Conservation (phyloP, 2,888 invertebrate species). For the Slavum lentiscoides region DNA sequence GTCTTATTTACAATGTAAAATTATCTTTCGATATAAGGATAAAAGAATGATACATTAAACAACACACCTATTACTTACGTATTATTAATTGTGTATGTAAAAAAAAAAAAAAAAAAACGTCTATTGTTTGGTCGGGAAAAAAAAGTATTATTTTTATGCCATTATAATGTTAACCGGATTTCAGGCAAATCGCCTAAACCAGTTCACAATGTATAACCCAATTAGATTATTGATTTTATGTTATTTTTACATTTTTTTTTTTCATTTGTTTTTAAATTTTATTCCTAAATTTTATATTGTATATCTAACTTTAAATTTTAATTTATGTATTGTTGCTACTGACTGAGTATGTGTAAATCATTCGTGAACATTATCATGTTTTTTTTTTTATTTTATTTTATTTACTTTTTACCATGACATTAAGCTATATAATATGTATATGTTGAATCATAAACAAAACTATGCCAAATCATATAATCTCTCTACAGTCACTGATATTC, state of each 20-base stretch:
- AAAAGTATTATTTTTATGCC: slow-evolving; percentile 48
- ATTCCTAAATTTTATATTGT: slow-evolving; percentile 53
- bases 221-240: slow-evolving; percentile 44
- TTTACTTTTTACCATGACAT: slow-evolving; percentile 52
- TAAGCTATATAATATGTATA: slow-evolving; percentile 44
- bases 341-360: slow-evolving; percentile 52
- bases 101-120: neutral
- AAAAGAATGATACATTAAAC: slow-evolving; percentile 19
- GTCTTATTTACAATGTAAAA: slow-evolving; percentile 16
- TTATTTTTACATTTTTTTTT: slow-evolving; percentile 45
- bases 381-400: slow-evolving; percentile 46
- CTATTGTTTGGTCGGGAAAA: slow-evolving; percentile 17
- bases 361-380: slow-evolving; percentile 51
- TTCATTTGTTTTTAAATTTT: slow-evolving; percentile 53
- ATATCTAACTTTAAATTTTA: slow-evolving; percentile 39
- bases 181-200: slow-evolving; percentile 12
- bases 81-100: slow-evolving; percentile 5
- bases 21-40: slow-evolving; percentile 38
- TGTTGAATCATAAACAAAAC: slow-evolving; percentile 48
- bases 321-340: slow-evolving; percentile 53
- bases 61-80: slow-evolving; percentile 27
- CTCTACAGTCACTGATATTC: slow-evolving; percentile 28
- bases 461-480: slow-evolving; percentile 36
- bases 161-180: slow-evolving; percentile 39
- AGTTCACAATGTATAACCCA: slow-evolving; percentile 28